Base-by-base conservation (phyloP, 2,113 vertebrate species). In the Apteryx owenii region DNA sequence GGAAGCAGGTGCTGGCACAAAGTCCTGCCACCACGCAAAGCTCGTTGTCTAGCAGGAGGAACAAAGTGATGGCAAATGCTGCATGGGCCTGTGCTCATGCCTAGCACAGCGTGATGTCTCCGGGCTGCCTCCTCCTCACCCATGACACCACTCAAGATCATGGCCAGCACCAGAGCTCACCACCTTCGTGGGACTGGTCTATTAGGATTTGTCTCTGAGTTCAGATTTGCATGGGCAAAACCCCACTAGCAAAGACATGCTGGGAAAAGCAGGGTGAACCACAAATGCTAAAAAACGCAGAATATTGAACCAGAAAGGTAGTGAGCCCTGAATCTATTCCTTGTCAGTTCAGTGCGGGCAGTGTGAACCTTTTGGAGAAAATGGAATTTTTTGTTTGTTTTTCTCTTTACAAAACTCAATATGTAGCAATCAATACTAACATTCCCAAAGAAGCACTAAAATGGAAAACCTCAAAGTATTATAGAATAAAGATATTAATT, bases 91-190 rank as follows among this genome's bases (percentile, higher is more conserved):
- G 17, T 29, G 64, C 22, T 82, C 64, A 28, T 36, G 14, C 2
- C 19, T 14, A 46, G 38, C 2, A 2, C 4, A 4, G 38, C 14
- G 11, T 46, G 26, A 51, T 0, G 5, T 38, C 60, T 77, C 48
- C 9, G 10, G 23, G 44, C 26, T 84, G 61, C 33, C 65, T 84
- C 22, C 7, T 60, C 56, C 53, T 19, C 31, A 50, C 33, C 33
- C 17, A 20, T 14, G 16, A n/a, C 20, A 17, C 3, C 33, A 40
- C 44, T 72, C 0, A 0, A 69, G 40, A 58, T 71, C 42, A 36
- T 0, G 1, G 65, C 56, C n/a, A 36, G 25, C 78, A 44, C 36
- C 36, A 29, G 61, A 72, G 51, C 16, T 42, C 17, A 33, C 72
- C 53, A 9, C 10, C 6, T 51, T 38, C 0, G 0, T 77, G 80